A percentile compares a stretch with the other conserved stretches of the same genome.
Evolutionary conservation across 2,113 vertebrate species (phyloP).

Genomic region (Acrocephalus arundinaceus): DNA sequence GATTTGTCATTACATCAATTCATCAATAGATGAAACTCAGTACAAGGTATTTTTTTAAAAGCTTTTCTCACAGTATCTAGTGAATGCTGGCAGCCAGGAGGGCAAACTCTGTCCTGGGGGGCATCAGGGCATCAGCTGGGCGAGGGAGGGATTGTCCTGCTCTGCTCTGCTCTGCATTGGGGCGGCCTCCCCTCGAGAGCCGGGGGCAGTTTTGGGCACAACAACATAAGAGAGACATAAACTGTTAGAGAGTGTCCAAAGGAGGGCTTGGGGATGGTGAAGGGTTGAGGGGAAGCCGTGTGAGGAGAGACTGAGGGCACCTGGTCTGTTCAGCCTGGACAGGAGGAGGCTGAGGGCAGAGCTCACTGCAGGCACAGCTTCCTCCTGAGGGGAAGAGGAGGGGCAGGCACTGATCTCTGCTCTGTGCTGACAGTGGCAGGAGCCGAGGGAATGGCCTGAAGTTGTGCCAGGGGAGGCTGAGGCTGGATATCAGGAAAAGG

Average conservation of each 20-base stretch:
- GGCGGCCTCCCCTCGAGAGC: fast-evolving
- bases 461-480: fast-evolving
- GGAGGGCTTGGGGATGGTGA: fast-evolving
- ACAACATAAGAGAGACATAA: fast-evolving
- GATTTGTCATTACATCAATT: not conserved
- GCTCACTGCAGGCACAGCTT: fast-evolving
- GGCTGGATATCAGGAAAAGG: fast-evolving
- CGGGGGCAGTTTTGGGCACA: not conserved
- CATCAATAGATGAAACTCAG: not conserved
- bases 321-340: not conserved
- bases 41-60: not conserved
- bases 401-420: not conserved
- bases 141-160: not conserved
- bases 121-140: fast-evolving
- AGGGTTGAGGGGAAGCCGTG: fast-evolving
- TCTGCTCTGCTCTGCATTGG: not conserved
- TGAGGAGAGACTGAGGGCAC: not conserved
- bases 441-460: not conserved
- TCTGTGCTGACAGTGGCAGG: not conserved
- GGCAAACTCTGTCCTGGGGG: not conserved
- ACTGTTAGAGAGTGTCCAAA: not conserved
- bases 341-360: not conserved
- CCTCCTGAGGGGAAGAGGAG: not conserved
- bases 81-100: not conserved
- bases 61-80: not conserved